Evolutionary conservation across 2,797 vertebrate genomes (phyloP).

Genomic region (Nyctibius grandis): DNA sequence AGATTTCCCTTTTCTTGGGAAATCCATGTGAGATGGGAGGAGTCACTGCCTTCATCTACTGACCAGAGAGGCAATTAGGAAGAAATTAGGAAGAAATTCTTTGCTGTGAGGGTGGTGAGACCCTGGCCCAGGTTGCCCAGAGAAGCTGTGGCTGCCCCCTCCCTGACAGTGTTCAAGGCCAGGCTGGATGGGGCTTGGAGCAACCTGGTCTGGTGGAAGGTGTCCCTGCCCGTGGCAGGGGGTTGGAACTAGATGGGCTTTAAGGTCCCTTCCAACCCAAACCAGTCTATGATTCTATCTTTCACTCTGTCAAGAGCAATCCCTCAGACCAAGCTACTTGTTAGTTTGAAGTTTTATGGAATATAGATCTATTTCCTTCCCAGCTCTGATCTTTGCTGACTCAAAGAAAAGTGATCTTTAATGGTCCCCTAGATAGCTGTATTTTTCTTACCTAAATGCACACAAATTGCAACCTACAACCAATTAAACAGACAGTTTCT

Average conservation of each 20-base stretch:
- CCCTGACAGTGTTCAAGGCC: too few relatives aligned
- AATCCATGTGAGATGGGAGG: background rate
- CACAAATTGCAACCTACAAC: slow-evolving; percentile 57
- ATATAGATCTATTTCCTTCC: slow-evolving; percentile 40
- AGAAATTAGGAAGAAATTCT: too few relatives aligned
- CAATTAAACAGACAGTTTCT: slow-evolving; percentile 55
- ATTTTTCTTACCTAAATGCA: slow-evolving; percentile 52
- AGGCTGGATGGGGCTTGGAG: too few relatives aligned
- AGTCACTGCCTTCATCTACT: background rate
- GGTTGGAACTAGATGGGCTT: too few relatives aligned
- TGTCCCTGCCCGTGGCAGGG: too few relatives aligned
- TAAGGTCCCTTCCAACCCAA: too few relatives aligned
- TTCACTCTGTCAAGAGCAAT: background rate
- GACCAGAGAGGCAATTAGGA: background rate
- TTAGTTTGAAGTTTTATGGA: slow-evolving; percentile 13
- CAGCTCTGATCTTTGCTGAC: slow-evolving; percentile 52
- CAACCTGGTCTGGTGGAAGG: too few relatives aligned
- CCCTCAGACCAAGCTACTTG: background rate
- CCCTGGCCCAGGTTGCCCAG: too few relatives aligned
- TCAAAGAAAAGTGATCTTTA: slow-evolving; percentile 49
- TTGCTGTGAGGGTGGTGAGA: too few relatives aligned
- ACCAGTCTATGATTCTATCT: too few relatives aligned
- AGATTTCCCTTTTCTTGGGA: background rate
- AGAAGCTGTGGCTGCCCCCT: too few relatives aligned
- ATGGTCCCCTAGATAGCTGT: slow-evolving; percentile 1